Conservation (phyloP, 2,888 invertebrate genomes). For the Lysandra coridon region DNA sequence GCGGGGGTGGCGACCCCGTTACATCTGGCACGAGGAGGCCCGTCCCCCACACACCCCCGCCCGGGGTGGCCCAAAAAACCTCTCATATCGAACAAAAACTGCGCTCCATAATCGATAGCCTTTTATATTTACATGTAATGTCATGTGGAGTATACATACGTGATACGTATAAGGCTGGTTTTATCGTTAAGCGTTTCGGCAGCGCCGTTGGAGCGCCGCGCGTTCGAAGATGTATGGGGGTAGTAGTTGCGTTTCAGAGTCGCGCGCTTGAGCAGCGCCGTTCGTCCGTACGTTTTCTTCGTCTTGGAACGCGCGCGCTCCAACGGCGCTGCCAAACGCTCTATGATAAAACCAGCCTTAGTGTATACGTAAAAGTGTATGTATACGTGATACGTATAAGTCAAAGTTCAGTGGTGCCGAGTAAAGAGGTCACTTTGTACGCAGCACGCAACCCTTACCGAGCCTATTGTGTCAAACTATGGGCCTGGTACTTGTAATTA, state of each 20-base stretch:
- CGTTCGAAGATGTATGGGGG: too few relatives aligned
- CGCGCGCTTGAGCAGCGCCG: too few relatives aligned
- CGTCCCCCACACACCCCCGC: neutral
- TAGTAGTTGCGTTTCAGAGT: too few relatives aligned
- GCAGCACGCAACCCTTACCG: neutral
- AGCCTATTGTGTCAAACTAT: neutral
- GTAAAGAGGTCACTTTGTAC: neutral
- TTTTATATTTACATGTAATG: neutral
- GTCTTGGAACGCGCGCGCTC: too few relatives aligned
- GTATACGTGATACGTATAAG: neutral
- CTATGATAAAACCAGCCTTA: too few relatives aligned
- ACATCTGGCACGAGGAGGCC: neutral
- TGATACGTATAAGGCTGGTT: neutral
- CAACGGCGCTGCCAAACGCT: too few relatives aligned
- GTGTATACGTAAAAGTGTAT: neutral
- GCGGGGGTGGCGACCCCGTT: constrained; percentile 8
- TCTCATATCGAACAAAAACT: constrained; percentile 3
- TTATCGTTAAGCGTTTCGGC: too few relatives aligned
- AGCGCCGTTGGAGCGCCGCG: too few relatives aligned
- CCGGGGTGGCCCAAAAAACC: neutral
- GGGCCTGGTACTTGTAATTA: neutral
- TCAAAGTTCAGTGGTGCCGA: neutral
- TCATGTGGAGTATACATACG: neutral
- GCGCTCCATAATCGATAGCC: constrained; percentile 1
- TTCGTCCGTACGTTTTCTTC: too few relatives aligned